These are phyloP conservation scores for Aix galericulata DNA, from an alignment of 2,113 vertebrate genomes.

Conservation along the genomic window DNA sequence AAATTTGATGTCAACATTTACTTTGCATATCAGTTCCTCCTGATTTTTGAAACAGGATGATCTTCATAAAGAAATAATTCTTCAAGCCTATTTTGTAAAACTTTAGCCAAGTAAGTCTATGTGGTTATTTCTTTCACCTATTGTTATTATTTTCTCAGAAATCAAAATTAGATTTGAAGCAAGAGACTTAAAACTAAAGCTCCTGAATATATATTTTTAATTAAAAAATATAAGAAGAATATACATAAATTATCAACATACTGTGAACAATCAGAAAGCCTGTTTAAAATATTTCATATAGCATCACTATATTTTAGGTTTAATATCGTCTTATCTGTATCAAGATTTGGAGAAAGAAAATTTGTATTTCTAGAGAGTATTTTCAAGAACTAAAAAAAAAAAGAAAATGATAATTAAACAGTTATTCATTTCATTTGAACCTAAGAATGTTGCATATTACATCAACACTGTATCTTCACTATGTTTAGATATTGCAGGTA, in stretches of 20 bases:
- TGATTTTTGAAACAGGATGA: background rate
- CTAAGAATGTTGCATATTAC: background rate
- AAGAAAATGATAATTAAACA: background rate
- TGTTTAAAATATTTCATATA: background rate
- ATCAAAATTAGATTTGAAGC: background rate
- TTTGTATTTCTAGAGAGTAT: background rate
- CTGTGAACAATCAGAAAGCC: background rate
- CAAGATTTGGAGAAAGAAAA: background rate
- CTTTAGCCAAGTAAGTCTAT: background rate
- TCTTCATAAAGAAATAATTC: background rate
- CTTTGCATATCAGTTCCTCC: background rate
- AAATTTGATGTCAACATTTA: background rate
- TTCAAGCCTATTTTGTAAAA: background rate
- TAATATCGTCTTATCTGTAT: background rate
- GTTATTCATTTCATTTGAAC: background rate
- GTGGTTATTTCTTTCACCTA: background rate
- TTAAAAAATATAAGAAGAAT: background rate
- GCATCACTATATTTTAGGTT: background rate
- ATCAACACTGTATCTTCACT: background rate
- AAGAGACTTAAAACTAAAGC: background rate
- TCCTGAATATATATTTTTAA: background rate
- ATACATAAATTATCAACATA: background rate
- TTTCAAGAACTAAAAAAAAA: background rate
- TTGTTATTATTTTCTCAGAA: background rate
- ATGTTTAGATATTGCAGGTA: background rate